Evolutionary conservation across 2,888 invertebrate genomes (phyloP).

Genomic region (Dryomyza anilis): DNA sequence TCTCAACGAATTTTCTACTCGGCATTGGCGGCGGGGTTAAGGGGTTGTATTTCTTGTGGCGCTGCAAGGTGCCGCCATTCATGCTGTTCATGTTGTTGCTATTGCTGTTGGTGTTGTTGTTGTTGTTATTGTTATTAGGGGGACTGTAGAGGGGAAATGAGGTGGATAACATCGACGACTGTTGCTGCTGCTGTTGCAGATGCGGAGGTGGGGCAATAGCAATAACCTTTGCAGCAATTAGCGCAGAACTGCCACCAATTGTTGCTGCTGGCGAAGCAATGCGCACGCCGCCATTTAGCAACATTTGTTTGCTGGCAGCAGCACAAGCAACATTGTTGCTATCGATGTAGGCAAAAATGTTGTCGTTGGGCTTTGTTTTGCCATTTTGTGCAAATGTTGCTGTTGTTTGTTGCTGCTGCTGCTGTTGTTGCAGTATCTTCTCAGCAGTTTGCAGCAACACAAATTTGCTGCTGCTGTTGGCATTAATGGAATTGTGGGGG

Average conservation of each 20-base stretch:
- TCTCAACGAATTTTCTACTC: conserved; percentile 54
- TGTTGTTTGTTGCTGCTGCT: conserved; percentile 28
- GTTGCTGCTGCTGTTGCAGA: conserved; percentile 28
- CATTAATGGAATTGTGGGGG: conserved; percentile 38
- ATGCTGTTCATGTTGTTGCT: conserved; percentile 21
- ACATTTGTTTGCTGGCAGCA: conserved; percentile 38
- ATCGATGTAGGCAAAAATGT: conserved; percentile 18
- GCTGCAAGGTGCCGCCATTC: conserved; percentile 33
- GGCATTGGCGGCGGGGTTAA: conserved; percentile 59
- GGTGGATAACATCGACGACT: not conserved
- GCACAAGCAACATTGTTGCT: conserved; percentile 31
- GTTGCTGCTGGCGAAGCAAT: conserved; percentile 39
- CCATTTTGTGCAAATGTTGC: conserved; percentile 30
- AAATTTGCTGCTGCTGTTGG: conserved; percentile 31
- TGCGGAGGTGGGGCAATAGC: conserved; percentile 33
- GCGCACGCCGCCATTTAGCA: conserved; percentile 41
- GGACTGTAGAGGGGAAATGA: conserved; percentile 12
- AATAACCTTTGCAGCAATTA: conserved; percentile 33
- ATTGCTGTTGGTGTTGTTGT: not conserved
- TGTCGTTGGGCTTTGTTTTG: conserved; percentile 32
- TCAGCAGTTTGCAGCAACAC: conserved; percentile 2
- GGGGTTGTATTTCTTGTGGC: conserved; percentile 46
- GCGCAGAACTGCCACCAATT: conserved; percentile 33
- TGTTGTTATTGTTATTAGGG: too few relatives aligned
- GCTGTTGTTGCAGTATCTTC: not conserved